Conservation (phyloP, 1,140 invertebrate genomes). For the Yoshiicerus persimilis region DNA sequence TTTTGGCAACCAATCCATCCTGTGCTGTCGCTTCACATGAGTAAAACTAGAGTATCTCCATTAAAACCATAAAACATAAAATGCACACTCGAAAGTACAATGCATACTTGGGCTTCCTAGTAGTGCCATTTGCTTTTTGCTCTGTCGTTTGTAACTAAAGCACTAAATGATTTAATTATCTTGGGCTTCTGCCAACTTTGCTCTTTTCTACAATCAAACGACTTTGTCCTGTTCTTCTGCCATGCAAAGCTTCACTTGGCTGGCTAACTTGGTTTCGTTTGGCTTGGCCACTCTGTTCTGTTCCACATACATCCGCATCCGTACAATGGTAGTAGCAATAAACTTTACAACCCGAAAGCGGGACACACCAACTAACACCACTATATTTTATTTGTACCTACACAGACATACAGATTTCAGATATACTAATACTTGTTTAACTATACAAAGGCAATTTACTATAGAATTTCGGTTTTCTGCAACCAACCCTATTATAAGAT, state of each 20-base stretch:
- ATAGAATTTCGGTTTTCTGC: not conserved
- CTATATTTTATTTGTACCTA: not conserved
- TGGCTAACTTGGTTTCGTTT: not conserved
- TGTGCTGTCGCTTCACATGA: not conserved
- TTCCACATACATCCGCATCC: not conserved
- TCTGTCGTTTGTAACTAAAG: conserved; percentile 11
- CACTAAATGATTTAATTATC: conserved; percentile 21
- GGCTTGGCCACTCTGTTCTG: not conserved
- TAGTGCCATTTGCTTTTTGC: conserved; percentile 2
- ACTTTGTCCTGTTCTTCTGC: not conserved
- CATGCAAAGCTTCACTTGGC: not conserved
- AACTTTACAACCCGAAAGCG: not conserved
- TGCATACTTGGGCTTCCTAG: not conserved
- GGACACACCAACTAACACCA: not conserved
- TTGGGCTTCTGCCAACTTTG: conserved; percentile 4
- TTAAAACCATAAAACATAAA: not conserved
- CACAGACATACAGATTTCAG: too few species aligned
- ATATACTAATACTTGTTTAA: too few species aligned
- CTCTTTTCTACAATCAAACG: not conserved
- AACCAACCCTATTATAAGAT: too few species aligned
- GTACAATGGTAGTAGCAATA: not conserved
- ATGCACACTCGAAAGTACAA: not conserved
- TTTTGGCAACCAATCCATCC: not conserved
- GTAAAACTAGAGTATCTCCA: not conserved
- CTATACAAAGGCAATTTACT: not conserved